Percentiles rank a stretch among this genome's conserved stretches.
Conservation (phyloP, 37 sponge, comb jelly and placozoan genomes). For the Beroe ovata region DNA sequence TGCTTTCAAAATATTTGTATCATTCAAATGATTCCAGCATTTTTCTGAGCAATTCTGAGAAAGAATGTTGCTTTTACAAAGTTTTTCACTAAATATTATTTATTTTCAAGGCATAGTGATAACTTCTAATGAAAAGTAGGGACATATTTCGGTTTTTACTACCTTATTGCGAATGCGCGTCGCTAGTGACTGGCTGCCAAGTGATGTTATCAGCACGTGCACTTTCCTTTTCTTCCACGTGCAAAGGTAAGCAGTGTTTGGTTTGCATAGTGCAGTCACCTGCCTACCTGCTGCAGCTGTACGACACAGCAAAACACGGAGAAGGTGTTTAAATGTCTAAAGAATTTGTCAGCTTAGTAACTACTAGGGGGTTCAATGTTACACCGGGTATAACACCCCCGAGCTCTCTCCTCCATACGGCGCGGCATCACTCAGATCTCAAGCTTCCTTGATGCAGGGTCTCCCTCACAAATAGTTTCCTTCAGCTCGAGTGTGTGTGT, state of each 20-base stretch:
- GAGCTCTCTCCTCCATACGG: too few relatives aligned
- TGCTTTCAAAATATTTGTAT: background rate
- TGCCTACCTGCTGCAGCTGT: background rate
- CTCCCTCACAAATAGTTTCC: too few relatives aligned
- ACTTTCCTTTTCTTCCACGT: background rate
- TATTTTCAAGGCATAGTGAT: background rate
- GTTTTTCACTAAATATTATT: background rate
- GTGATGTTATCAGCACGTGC: background rate
- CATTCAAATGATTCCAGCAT: background rate
- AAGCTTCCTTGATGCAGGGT: too few relatives aligned
- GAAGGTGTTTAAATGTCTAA: background rate
- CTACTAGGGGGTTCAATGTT: background rate
- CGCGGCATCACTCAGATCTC: too few relatives aligned
- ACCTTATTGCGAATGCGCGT: too few relatives aligned
- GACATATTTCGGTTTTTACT: too few relatives aligned
- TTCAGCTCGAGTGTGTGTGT: too few relatives aligned
- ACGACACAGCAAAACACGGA: background rate
- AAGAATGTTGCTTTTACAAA: background rate
- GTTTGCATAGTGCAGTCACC: background rate
- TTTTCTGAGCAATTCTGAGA: background rate
- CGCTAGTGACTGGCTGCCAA: too few relatives aligned
- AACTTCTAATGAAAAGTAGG: background rate
- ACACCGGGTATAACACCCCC: too few relatives aligned
- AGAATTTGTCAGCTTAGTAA: background rate
- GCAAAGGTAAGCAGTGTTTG: background rate